Evolutionary conservation across 2,113 vertebrate genomes (phyloP).

Genomic region (Triplophysa siluroides): DNA sequence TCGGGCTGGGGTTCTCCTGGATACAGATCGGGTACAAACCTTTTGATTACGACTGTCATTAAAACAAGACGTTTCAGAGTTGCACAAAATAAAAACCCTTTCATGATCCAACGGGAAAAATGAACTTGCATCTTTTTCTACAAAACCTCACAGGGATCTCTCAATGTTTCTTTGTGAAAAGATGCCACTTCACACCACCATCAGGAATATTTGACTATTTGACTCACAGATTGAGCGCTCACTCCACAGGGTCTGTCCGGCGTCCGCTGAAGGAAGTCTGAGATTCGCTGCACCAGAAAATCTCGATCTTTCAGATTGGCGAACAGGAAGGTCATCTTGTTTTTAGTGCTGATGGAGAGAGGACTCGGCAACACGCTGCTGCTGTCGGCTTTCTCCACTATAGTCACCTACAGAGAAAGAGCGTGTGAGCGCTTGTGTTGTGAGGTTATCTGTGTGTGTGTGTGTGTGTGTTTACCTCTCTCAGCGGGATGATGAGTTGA

Average conservation of each 20-base stretch:
- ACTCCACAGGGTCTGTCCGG: slow-evolving; percentile 75
- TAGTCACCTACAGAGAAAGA: slow-evolving; percentile 80
- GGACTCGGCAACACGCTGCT: slow-evolving; percentile 93
- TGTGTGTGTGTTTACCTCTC: slow-evolving; percentile 78
- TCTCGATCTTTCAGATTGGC: slow-evolving; percentile 95
- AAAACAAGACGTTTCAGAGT: too few relatives aligned
- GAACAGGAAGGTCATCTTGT: slow-evolving; percentile 97
- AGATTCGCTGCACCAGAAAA: slow-evolving; percentile 94
- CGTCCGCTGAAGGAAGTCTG: slow-evolving; percentile 93
- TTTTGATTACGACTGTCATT: too few relatives aligned
- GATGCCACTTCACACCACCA: too few relatives aligned
- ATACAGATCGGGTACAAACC: not conserved
- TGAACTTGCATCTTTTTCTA: too few relatives aligned
- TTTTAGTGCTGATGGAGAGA: slow-evolving; percentile 96
- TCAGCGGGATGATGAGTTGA: slow-evolving; percentile 92
- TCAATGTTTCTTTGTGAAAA: too few relatives aligned
- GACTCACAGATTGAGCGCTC: slow-evolving; percentile 60
- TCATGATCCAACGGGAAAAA: too few relatives aligned
- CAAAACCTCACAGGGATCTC: too few relatives aligned
- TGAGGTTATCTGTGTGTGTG: not conserved
- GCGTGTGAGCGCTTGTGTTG: not conserved
- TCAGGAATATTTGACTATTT: not conserved
- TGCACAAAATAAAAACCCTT: too few relatives aligned
- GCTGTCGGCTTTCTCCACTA: slow-evolving; percentile 97
- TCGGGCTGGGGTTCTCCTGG: slow-evolving; percentile 66